Evolutionary conservation across 1,140 invertebrate genomes (phyloP).

Genomic region (Amyelois transitella): DNA sequence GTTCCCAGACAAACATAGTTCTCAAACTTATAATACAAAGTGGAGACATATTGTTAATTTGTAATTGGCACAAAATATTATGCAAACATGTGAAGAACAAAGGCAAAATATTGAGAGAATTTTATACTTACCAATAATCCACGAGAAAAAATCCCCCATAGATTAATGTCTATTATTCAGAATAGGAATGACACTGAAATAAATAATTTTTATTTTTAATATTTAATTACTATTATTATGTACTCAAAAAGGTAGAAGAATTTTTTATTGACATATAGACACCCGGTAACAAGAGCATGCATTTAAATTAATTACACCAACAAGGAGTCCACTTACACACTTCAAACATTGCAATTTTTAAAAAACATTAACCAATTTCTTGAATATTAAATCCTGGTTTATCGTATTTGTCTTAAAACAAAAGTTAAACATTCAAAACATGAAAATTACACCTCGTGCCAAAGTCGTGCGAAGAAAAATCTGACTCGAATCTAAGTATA

Average conservation of each 20-base stretch:
- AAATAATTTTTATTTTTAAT: slow-evolving; percentile 7
- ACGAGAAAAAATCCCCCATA: slow-evolving; percentile 30
- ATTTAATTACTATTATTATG: slow-evolving; percentile 2
- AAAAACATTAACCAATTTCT: not conserved
- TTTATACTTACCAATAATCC: slow-evolving; percentile 32
- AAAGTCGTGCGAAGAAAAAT: slow-evolving; percentile 3
- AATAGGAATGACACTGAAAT: slow-evolving; percentile 18
- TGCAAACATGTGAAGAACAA: not conserved
- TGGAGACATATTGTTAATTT: not conserved
- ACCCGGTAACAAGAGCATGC: not conserved
- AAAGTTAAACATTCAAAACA: slow-evolving; percentile 35
- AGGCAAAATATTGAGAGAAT: not conserved
- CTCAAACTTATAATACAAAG: too few species aligned
- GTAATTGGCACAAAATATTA: not conserved
- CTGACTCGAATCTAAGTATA: too few species aligned
- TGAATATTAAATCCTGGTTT: not conserved
- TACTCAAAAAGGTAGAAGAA: not conserved
- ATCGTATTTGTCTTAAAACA: not conserved
- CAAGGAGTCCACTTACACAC: not conserved
- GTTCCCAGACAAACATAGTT: not conserved
- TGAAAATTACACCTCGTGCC: slow-evolving; percentile 45
- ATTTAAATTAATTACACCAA: not conserved
- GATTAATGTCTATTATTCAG: slow-evolving; percentile 13
- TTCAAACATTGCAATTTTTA: not conserved
- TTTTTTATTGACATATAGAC: not conserved